These are phyloP conservation scores for Cataglyphis albicans DNA, from an alignment of 2,888 invertebrate genomes.

Conservation along the genomic window DNA sequence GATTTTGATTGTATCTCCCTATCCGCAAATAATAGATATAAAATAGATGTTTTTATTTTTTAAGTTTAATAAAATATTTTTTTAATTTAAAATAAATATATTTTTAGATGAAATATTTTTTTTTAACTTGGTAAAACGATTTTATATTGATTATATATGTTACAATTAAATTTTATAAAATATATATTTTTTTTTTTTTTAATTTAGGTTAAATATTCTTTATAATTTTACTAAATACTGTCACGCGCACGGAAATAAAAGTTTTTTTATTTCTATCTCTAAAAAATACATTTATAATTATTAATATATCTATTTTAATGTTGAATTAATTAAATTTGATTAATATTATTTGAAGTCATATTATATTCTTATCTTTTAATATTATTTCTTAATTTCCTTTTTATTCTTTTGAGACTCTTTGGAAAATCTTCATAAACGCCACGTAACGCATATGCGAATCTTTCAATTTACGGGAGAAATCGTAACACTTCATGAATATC, in stretches of 20 bases:
- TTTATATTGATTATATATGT: background rate
- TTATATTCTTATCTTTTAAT: background rate
- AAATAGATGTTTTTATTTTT: background rate
- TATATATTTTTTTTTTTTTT: background rate
- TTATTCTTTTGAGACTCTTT: background rate
- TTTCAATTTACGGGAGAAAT: slow-evolving; percentile 17
- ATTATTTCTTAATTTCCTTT: background rate
- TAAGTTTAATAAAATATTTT: slow-evolving; percentile 8
- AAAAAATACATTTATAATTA: background rate
- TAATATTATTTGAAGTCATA: background rate
- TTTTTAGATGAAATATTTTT: background rate
- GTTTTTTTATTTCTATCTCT: background rate
- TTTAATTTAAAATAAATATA: background rate
- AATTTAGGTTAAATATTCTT: background rate
- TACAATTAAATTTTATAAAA: slow-evolving; percentile 15
- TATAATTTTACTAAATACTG: background rate
- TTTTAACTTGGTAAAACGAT: background rate
- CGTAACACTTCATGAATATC: slow-evolving; percentile 29
- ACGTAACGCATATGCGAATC: slow-evolving; percentile 10
- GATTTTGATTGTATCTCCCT: background rate
- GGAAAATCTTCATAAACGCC: background rate
- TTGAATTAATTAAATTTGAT: too few species aligned
- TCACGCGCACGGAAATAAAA: background rate
- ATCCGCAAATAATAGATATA: background rate
- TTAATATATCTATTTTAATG: background rate